Conservation (phyloP, 2,888 invertebrate species). For the Lottia scabra region DNA sequence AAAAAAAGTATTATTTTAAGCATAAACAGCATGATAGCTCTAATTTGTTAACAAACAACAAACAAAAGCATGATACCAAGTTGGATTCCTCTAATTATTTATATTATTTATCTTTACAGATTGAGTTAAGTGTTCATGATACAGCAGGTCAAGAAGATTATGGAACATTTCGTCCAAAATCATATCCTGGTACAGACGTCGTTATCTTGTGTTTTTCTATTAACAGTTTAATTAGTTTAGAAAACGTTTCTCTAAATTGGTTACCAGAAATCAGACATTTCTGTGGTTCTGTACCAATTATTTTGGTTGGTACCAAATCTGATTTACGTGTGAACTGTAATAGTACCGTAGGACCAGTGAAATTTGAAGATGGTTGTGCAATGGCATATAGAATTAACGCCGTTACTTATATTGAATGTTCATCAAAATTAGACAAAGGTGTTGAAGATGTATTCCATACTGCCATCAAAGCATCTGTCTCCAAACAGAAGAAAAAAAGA, state of each 20-base stretch:
- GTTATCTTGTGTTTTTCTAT: constrained; percentile 99
- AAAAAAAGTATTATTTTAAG: too few relatives aligned
- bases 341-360: constrained; percentile 87
- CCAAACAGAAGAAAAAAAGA: constrained; percentile 75
- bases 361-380: constrained; percentile 93
- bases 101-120: constrained; percentile 33
- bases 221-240: constrained; percentile 97
- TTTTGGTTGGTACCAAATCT: constrained; percentile 93
- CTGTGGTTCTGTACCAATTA: constrained; percentile 97
- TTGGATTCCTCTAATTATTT: too few relatives aligned
- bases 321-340: constrained; percentile 93
- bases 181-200: constrained; percentile 97
- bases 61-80: too few relatives aligned
- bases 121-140: constrained; percentile 78
- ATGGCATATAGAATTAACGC: constrained; percentile 99
- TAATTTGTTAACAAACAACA: too few relatives aligned
- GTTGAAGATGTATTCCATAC: constrained; percentile 98
- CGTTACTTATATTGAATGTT: constrained; percentile 97
- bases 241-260: constrained; percentile 99
- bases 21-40: too few relatives aligned
- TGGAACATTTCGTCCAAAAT: constrained; percentile 90
- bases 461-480: constrained; percentile 95
- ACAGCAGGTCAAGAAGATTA: constrained; percentile 97
- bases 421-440: constrained; percentile 98
- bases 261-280: constrained; percentile 90